Evolutionary conservation across 2,113 vertebrate genomes (phyloP), one percentile per base, ranked within the genome.

Genomic region (Daubentonia madagascariensis): DNA sequence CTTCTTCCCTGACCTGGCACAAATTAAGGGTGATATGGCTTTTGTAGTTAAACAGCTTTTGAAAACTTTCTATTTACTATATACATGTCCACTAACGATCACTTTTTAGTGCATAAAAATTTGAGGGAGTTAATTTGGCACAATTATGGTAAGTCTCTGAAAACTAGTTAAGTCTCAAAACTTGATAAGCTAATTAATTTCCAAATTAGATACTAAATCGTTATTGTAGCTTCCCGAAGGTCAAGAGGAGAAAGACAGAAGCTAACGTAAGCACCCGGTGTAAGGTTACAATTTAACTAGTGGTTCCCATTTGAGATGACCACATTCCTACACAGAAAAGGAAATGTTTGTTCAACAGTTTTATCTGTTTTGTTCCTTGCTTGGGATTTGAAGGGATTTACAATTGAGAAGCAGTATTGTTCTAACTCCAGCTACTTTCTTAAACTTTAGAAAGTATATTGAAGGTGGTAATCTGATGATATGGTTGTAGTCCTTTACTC

Each of bases 281-380:
- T 73, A 70, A 57, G 94, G 97, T 97, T 98, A 97, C 75, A 97
- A 78, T 97, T 98, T 98, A 98, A 98, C 97, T 40, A 97, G 85
- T 40, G 65, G 17, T 83, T 96, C 81, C 65, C 88, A 88, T 93
- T 68, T 76, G 80, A 96, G 43, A 85, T 95, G 96, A 91, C 59
- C 85, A 79, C 92, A 95, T 81, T 96, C 78, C 78, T 73, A 65
- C 90, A 50, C 83, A 89, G 80, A 89, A 97, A 95, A 95, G 59
- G 35, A 57, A 97, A 95, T 94, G 61, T 75, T 94, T 94, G 93
- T 80, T 91, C 83, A 97, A 73, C 59, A 52, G 4, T 90, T 89
- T 35, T 94, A 75, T 78, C 81, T 93, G 78, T 61, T 18, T 18
- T 45, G 16, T 76, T 48, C 93, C 52, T 65, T 88, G 85, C 76